These are phyloP conservation scores for Vanessa tameamea DNA, from an alignment of 1,140 invertebrate species.

Conservation along the genomic window DNA sequence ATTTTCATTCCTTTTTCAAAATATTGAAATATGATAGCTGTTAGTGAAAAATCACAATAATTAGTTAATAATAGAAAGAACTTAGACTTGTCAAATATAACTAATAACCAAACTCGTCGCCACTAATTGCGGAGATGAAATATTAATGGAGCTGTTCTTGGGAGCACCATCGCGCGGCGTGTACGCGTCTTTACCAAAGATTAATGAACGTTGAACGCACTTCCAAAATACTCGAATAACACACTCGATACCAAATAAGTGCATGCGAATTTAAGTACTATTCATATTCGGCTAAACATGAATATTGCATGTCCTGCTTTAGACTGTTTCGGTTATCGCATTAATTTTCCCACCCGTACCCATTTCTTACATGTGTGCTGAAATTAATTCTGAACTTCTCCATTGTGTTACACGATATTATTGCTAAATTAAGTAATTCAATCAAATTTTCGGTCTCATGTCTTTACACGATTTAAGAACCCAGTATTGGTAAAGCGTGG, in stretches of 20 bases:
- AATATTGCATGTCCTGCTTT: neutral
- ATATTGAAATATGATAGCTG: too few species aligned
- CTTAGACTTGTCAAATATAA: neutral
- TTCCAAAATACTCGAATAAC: slow-evolving; percentile 15
- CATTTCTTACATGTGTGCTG: slow-evolving; percentile 4
- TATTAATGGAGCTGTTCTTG: slow-evolving; percentile 21
- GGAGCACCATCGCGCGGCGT: slow-evolving; percentile 3
- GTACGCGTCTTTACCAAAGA: slow-evolving; percentile 12
- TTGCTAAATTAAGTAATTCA: slow-evolving; percentile 13
- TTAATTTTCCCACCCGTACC: neutral
- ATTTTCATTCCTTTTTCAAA: too few species aligned
- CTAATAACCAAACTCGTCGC: slow-evolving; percentile 12
- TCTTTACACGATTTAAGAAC: too few species aligned
- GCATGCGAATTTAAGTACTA: neutral
- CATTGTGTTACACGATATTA: slow-evolving; percentile 5
- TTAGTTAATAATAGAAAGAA: neutral
- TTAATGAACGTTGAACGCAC: slow-evolving; percentile 19
- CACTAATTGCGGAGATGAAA: slow-evolving; percentile 27
- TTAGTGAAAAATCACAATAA: too few species aligned
- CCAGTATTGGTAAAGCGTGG: too few species aligned
- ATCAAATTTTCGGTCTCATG: neutral
- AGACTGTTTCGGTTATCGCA: neutral
- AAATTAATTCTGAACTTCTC: slow-evolving; percentile 11
- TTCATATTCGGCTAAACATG: neutral
- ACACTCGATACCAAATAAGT: neutral